phyloP scores from a whole-genome alignment of 2,888 invertebrate species.

The Orchesella flavescens region DNA sequence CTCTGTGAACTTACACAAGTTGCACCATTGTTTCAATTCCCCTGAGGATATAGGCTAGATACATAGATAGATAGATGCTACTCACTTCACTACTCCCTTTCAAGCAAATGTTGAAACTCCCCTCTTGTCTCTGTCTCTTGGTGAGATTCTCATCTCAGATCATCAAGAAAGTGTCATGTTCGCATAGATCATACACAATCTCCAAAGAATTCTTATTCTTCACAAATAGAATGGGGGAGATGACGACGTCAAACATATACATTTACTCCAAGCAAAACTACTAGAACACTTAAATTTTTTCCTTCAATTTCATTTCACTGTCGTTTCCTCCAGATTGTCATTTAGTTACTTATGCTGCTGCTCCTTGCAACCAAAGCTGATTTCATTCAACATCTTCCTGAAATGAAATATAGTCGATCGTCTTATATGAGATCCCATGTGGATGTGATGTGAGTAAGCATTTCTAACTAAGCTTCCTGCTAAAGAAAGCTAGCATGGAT shows the following conservation, averaged over 20 bases:
- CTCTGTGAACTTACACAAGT: too few relatives aligned
- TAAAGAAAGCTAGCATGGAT: too few relatives aligned
- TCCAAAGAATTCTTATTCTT: conserved; percentile 23
- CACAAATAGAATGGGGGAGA: conserved; percentile 28
- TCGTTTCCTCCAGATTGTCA: background rate
- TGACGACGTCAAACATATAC: too few relatives aligned
- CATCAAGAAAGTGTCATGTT: conserved; percentile 57
- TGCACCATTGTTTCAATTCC: conserved; percentile 32
- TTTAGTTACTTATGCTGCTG: background rate
- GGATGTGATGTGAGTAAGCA: too few relatives aligned
- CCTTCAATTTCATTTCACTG: conserved; percentile 16
- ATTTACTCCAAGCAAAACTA: background rate
- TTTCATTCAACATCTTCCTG: too few relatives aligned
- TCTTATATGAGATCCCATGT: too few relatives aligned
- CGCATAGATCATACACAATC: conserved; percentile 57
- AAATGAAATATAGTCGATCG: too few relatives aligned
- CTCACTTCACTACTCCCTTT: conserved; percentile 11
- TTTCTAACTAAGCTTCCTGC: too few relatives aligned
- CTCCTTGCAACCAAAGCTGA: too few relatives aligned
- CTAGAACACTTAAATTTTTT: conserved; percentile 33
- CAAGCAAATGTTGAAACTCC: too few relatives aligned
- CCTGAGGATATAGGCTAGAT: conserved; percentile 35
- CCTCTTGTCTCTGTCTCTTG: background rate
- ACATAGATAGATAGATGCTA: conserved; percentile 12
- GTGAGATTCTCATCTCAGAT: conserved; percentile 47